Evolutionary conservation across 1,140 invertebrate genomes (phyloP), one percentile per base, ranked within the genome.

Genomic region (Doryteuthis pealeii): DNA sequence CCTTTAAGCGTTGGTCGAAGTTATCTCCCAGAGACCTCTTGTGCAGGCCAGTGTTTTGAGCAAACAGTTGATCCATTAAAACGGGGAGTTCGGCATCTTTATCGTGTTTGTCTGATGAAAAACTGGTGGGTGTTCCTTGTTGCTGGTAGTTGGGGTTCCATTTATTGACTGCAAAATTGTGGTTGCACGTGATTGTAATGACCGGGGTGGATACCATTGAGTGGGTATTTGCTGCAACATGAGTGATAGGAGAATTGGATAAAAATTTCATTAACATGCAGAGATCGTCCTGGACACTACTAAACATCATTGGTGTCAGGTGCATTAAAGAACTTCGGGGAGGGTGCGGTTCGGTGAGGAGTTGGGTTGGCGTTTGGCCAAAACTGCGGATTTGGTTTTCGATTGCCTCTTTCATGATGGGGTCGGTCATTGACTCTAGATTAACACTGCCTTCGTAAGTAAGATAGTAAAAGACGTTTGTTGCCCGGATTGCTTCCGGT

Each of bases 401-500:
- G 71, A 99, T 93, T 0, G 97, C 96, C 85, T 98, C 95, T 78
- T 92, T 92, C 90, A 98, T 97, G 1, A 98, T 92, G 0, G 92
- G 92, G 88, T 99, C 97, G 0, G 92, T 92, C 76, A 99, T 95
- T 0, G 93, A 91, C 69, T 98, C 95, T 67, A 99, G 89, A 76
- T 99, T 95, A 0, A 98, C 95, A 83, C 93, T 96, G 54, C 97
- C 97, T 89, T 99, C 98, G 87, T 99, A 99, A 0, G 98, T 99
- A 26, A 99, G 90, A 89, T 99, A 99, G 87, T 99, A 99, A 89
- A 99, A 99, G 4, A 99, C 96, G 89, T 99, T 99, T 2, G 96
- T 97, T 0, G 97, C 95, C 74, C 97, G 90, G 2, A 99, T 92
- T 6, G 98, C 98, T 90, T 99, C 98, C 1, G 98, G 97, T 40